Percentiles rank a stretch among this genome's conserved stretches.
These are phyloP conservation scores for Ctenosaura bakeri DNA, from an alignment of 2,797 vertebrate genomes.

Conservation along the genomic window DNA sequence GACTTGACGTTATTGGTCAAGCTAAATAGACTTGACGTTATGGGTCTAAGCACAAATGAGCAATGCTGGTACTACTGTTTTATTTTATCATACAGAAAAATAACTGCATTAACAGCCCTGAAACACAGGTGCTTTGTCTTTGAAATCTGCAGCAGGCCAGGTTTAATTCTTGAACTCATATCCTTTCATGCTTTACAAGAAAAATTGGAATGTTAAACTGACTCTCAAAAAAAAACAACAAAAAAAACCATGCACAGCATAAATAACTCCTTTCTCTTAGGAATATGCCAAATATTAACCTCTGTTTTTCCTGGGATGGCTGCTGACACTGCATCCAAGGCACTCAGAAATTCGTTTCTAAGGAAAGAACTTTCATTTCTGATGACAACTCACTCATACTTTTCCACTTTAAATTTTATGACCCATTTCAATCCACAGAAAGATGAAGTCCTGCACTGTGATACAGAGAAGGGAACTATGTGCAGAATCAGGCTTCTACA, in stretches of 20 bases:
- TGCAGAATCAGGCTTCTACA: not conserved
- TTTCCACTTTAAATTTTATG: not conserved
- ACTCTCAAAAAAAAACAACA: slow-evolving; percentile 26
- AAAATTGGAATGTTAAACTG: slow-evolving; percentile 13
- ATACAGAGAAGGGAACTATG: not conserved
- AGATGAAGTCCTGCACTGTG: not conserved
- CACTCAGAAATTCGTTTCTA: not conserved
- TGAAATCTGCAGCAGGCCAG: slow-evolving; percentile 14
- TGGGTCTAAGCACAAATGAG: not conserved
- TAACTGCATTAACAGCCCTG: not conserved
- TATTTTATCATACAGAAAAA: not conserved
- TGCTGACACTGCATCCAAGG: slow-evolving; percentile 31
- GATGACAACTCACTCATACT: slow-evolving; percentile 22
- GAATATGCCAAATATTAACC: slow-evolving; percentile 44
- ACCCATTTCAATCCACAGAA: not conserved
- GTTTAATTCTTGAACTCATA: not conserved
- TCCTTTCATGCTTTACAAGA: not conserved
- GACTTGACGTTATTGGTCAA: not conserved
- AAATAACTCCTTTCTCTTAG: slow-evolving; percentile 34
- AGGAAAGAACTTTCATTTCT: not conserved
- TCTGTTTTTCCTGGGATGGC: not conserved
- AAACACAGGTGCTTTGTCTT: not conserved
- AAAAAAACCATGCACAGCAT: not conserved
- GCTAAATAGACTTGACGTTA: not conserved
- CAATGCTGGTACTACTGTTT: not conserved